Evolutionary conservation across 2,797 vertebrate species (phyloP), one percentile per base, ranked within the genome.

Genomic region (Chromis chromis): DNA sequence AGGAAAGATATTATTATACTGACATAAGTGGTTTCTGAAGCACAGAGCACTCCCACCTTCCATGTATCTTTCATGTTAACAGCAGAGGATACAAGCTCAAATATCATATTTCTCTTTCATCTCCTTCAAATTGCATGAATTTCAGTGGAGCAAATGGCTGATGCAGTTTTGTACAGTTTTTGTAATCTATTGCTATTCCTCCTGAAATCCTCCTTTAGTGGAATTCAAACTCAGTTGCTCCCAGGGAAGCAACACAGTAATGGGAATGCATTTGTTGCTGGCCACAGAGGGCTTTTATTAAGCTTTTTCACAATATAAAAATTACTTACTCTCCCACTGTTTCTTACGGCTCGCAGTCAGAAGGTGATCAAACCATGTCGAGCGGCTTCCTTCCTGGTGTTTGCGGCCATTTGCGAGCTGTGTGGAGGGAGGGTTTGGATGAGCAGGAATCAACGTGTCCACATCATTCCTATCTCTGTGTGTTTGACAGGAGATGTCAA

Each of bases 401-500:
- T 31, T 31, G 6, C 8, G 1, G 31, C 6, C 28, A 31, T 31
- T 31, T 31, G 31, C 9, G 31, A 31, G 9, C 31, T 31, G 28
- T 7, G 7, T 31, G 1, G 28, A 31, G 28, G 33, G 9, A 33
- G 33, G 9, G 33, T 33, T 33, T 11, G 21, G 55, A 21, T 69
- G 24, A n/a, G 24, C 27, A 31, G 6, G 31, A 31, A 8, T 7
- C 31, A 9, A 22, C 14, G 27, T 24, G 40, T 65, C 22, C 44
- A 33, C 19, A 4, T 62, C 59, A 71, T 21, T 76, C 58, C 33
- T 12, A 36, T 12, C 2, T 36, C 33, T 12, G 33, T 78, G 52
- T 65, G 65, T 75, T 71, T 81, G 71, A 84, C 55, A 98, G 97
- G 96, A 97, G 82, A 85, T 90, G 67, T 92, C 92, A 40, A 95